Conservation (phyloP, 2,888 invertebrate genomes). For the Stomorhina lunata region DNA sequence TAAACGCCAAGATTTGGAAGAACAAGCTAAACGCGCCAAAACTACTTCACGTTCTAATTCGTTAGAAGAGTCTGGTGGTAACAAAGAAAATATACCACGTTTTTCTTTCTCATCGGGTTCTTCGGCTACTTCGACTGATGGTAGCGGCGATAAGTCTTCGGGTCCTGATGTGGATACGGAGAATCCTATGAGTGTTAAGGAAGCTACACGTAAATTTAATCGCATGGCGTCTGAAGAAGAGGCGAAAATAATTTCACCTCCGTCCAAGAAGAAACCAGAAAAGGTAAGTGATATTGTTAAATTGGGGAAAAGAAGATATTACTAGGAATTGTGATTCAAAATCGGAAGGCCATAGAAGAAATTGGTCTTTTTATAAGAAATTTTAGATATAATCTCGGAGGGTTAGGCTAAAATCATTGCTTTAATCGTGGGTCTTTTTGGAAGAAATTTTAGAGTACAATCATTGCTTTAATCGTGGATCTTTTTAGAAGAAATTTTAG, state of each 20-base stretch:
- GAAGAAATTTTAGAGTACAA: no score
- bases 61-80: slow-evolving; percentile 74
- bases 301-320: not conserved
- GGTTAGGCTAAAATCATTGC: no score
- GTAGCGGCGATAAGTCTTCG: slow-evolving; percentile 67
- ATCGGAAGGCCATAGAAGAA: no score
- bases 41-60: slow-evolving; percentile 80
- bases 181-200: slow-evolving; percentile 92
- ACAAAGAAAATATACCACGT: slow-evolving; percentile 76
- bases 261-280: slow-evolving; percentile 82
- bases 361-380: no score
- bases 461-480: no score
- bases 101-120: slow-evolving; percentile 75
- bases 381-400: no score
- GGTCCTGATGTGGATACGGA: slow-evolving; percentile 77
- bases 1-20: slow-evolving; percentile 24
- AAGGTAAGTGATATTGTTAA: slow-evolving; percentile 82
- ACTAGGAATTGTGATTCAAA: no score
- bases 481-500: no score
- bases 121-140: slow-evolving; percentile 69
- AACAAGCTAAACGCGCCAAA: slow-evolving; percentile 42
- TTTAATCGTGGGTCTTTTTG: no score
- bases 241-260: slow-evolving; percentile 81
- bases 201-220: slow-evolving; percentile 95
- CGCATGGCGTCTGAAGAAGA: slow-evolving; percentile 91